Evolutionary conservation across 1,140 invertebrate species (phyloP).

Genomic region (Pseudachorutes palmiensis): DNA sequence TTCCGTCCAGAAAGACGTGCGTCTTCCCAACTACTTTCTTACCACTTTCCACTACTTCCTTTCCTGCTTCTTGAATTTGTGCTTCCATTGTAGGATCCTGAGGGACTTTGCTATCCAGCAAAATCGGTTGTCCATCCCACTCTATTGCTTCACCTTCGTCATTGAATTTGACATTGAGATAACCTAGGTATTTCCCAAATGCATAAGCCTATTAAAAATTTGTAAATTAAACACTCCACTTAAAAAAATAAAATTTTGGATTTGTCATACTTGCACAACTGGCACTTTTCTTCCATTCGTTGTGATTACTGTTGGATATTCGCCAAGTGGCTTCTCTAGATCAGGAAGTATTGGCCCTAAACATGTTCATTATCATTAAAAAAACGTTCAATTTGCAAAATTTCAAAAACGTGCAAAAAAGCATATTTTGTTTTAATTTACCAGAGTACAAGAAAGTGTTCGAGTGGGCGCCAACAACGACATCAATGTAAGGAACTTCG

Average conservation of each 20-base stretch:
- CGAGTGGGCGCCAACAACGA: conserved; percentile 79
- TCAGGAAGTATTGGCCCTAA: conserved; percentile 52
- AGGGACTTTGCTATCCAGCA: conserved; percentile 57
- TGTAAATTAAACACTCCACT: neutral
- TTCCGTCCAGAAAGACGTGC: conserved; percentile 56
- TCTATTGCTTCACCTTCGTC: conserved; percentile 57
- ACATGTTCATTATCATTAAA: conserved; percentile 22
- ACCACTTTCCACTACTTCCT: conserved; percentile 50
- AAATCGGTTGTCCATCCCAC: conserved; percentile 67
- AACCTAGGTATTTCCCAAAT: conserved; percentile 83
- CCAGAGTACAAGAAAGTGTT: conserved; percentile 79
- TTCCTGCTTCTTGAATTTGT: conserved; percentile 54
- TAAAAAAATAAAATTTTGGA: neutral
- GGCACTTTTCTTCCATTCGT: conserved; percentile 61
- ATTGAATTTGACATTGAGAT: conserved; percentile 64
- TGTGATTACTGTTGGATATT: conserved; percentile 66
- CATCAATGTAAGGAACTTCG: conserved; percentile 66
- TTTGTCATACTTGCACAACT: conserved; percentile 59
- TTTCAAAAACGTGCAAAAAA: neutral
- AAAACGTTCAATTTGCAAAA: neutral
- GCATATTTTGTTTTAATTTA: neutral
- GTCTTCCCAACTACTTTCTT: conserved; percentile 54
- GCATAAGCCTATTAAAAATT: conserved; percentile 56
- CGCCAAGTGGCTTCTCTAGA: conserved; percentile 56
- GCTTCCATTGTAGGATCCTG: conserved; percentile 58